These are phyloP conservation scores for Cricetomys ansorgei DNA, from an alignment of 2,113 vertebrate species.

Conservation along the genomic window DNA sequence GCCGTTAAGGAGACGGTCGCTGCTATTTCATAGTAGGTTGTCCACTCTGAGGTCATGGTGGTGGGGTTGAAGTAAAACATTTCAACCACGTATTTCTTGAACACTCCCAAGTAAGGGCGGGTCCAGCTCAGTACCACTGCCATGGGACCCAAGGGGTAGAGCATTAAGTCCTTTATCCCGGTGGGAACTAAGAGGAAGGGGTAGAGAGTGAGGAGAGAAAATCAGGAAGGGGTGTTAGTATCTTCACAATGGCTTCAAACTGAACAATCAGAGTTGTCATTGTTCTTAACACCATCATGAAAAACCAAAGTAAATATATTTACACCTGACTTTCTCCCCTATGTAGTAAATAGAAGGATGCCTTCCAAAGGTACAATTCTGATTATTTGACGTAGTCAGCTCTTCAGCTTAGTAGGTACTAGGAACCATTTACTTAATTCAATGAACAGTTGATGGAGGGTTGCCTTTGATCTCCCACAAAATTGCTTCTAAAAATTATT, in stretches of 20 bases:
- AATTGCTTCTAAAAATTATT: background rate
- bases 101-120: conserved; percentile 93
- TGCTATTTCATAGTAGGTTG: conserved; percentile 97
- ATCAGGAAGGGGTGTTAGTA: conserved; percentile 1
- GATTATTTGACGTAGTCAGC: background rate
- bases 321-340: background rate
- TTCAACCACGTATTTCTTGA: conserved; percentile 96
- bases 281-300: background rate
- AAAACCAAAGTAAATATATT: background rate
- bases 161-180: conserved; percentile 93
- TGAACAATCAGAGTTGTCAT: background rate
- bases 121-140: conserved; percentile 96
- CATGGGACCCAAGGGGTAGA: conserved; percentile 95
- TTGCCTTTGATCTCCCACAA: background rate
- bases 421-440: background rate
- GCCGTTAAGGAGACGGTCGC: conserved; percentile 93
- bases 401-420: no score
- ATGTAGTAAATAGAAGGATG: background rate
- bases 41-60: conserved; percentile 95
- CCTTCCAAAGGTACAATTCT: background rate
- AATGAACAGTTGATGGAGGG: background rate
- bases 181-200: conserved; percentile 90
- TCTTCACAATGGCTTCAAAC: background rate
- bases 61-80: conserved; percentile 97
- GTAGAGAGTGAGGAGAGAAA: background rate